Base-by-base conservation (phyloP, 2,113 vertebrate species). In the Ondatra zibethicus region DNA sequence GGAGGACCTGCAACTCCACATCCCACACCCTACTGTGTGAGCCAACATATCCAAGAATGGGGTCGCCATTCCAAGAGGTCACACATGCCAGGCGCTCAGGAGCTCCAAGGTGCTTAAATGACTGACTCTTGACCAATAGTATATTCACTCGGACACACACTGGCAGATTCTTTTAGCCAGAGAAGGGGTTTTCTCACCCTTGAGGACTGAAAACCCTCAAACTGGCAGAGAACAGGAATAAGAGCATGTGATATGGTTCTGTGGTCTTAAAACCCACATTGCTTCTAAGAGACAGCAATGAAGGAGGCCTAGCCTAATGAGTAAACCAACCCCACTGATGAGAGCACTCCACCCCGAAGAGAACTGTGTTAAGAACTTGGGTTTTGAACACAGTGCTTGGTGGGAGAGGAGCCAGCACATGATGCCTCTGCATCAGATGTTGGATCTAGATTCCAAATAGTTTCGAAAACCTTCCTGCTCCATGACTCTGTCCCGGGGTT, bases 211-310 rank as follows among this genome's bases (percentile, higher is more conserved):
- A 97, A 92, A 66, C 17, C 42, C n/a, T 81, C 50, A 47, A 6
- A 68, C 29, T 25, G 33, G 33, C 77, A 63, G 58, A 87, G 29
- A 66, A 80, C 66, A 66, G 21, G 31, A 36, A 9, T 9, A 3
- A 39, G 70, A 27, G 63, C 82, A 36, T 63, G 80, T 75, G 52
- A 7, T 90, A 39, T 88, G 42, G 81, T 52, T 93, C 63, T 72
- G 88, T 63, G 68, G 77, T 63, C 80, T 96, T 19, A 73, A 88
- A 95, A 66, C 65, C 80, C 81, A 70, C 50, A 1, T 91, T 66
- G 29, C 55, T 80, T 94, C 82, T 45, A 65, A 66, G 2, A 70
- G 36, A 75, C 19, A n/a, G 47, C 1, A 5, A 12, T 47, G 39
- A 91, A 50, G 92, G 21, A 70, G 3, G 5, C 23, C 58, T 81